phyloP scores from a whole-genome alignment of 2,888 invertebrate species.

The Hirtodrosophila cameraria region DNA sequence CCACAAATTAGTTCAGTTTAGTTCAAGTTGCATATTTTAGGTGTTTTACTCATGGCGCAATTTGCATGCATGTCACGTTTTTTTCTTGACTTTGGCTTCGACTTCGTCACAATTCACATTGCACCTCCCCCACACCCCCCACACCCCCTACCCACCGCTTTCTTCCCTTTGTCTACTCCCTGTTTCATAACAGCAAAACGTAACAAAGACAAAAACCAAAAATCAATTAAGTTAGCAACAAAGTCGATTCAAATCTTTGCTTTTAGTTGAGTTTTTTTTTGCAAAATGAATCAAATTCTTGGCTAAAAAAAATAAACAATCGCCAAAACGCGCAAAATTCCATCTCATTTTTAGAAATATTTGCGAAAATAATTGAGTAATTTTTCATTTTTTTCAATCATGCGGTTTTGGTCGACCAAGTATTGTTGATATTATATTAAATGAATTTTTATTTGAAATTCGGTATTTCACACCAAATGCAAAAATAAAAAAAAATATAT shows the following conservation, averaged over 20 bases:
- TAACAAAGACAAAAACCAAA: slow-evolving; percentile 19
- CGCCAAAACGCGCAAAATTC: too few relatives aligned
- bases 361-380: too few relatives aligned
- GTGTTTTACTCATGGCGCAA: slow-evolving; percentile 50
- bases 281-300: slow-evolving; percentile 33
- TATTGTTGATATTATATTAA: too few relatives aligned
- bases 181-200: slow-evolving; percentile 6
- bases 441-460: too few relatives aligned
- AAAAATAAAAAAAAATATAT: too few relatives aligned
- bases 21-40: slow-evolving; percentile 46
- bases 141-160: neutral
- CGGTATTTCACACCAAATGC: too few relatives aligned
- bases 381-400: too few relatives aligned
- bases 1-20: slow-evolving; percentile 18
- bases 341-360: too few relatives aligned
- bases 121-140: too few relatives aligned
- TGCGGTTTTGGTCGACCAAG: too few relatives aligned
- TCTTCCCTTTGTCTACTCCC: neutral
- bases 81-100: slow-evolving; percentile 35
- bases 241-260: slow-evolving; percentile 33
- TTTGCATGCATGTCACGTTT: slow-evolving; percentile 72
- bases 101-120: slow-evolving; percentile 50
- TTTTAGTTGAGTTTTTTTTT: slow-evolving; percentile 33
- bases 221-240: slow-evolving; percentile 38
- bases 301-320: too few relatives aligned